Conservation (phyloP, 1,140 invertebrate genomes). For the Aradophagus sp. region DNA sequence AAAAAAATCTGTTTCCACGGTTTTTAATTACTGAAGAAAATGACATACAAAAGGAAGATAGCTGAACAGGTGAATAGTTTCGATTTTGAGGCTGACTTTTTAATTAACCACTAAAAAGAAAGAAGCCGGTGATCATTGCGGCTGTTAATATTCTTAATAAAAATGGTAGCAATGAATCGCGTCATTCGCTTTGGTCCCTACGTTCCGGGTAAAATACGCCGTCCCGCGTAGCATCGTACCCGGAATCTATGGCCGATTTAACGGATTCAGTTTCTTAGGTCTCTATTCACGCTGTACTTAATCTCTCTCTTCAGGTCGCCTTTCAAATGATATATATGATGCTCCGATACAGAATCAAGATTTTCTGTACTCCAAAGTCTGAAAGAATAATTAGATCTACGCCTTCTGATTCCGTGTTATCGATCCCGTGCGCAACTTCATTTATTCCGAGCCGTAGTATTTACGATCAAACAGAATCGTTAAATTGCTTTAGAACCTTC, state of each 20-base stretch:
- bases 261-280: conserved; percentile 57
- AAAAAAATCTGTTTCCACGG: too few relatives aligned
- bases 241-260: conserved; percentile 54
- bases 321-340: conserved; percentile 58
- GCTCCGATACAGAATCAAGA: conserved; percentile 56
- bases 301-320: conserved; percentile 55
- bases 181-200: conserved; percentile 46
- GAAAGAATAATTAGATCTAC: conserved; percentile 61
- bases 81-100: too few relatives aligned
- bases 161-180: conserved; percentile 39
- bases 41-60: too few relatives aligned
- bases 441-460: conserved; percentile 45
- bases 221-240: conserved; percentile 36
- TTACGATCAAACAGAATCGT: conserved; percentile 52
- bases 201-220: too few relatives aligned
- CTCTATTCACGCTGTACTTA: conserved; percentile 58
- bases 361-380: conserved; percentile 55
- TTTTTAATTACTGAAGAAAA: too few relatives aligned
- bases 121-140: too few relatives aligned
- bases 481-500: conserved; percentile 44
- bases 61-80: too few relatives aligned
- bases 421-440: conserved; percentile 46
- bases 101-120: too few relatives aligned
- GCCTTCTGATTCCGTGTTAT: conserved; percentile 54
- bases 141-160: conserved; percentile 40